phyloP scores from a whole-genome alignment of 1,140 invertebrate genomes.

The Drosophila malerkotliana region DNA sequence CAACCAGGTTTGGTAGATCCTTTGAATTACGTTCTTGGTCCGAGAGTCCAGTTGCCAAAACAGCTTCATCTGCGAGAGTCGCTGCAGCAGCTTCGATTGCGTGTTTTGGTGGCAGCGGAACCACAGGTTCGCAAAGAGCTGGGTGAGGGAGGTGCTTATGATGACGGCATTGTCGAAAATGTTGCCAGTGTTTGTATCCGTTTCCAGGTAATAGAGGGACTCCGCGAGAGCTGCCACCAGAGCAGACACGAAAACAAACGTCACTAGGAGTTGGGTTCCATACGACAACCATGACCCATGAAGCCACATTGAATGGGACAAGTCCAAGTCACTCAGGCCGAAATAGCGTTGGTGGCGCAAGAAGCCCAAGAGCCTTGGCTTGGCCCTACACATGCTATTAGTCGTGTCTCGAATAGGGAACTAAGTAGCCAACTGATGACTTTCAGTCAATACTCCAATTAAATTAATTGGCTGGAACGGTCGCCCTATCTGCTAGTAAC shows the following conservation, averaged over 20 bases:
- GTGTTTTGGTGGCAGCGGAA: slow-evolving; percentile 34
- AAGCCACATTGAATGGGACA: slow-evolving; percentile 1
- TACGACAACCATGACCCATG: slow-evolving; percentile 18
- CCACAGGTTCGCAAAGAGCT: slow-evolving; percentile 53
- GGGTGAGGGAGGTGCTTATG: slow-evolving; percentile 17
- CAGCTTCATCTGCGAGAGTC: slow-evolving; percentile 8
- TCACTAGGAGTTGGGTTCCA: slow-evolving; percentile 1
- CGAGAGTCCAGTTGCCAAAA: slow-evolving; percentile 5
- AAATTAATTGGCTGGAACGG: slow-evolving; percentile 5
- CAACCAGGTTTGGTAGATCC: slow-evolving; percentile 31
- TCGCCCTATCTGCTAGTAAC: background rate
- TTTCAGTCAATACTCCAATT: slow-evolving; percentile 10
- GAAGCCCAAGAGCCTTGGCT: slow-evolving; percentile 30
- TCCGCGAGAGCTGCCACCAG: slow-evolving; percentile 10
- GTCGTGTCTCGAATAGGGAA: slow-evolving; percentile 1
- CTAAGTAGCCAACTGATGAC: background rate
- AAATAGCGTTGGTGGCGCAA: slow-evolving; percentile 54
- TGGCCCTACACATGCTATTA: slow-evolving; percentile 5
- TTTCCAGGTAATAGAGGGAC: slow-evolving; percentile 43
- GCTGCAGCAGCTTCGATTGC: slow-evolving; percentile 24
- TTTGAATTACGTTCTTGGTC: background rate
- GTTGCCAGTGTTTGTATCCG: slow-evolving; percentile 19
- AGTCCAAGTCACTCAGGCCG: slow-evolving; percentile 42
- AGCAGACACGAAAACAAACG: background rate
- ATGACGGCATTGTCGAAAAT: slow-evolving; percentile 50